Evolutionary conservation across 1,140 invertebrate species (phyloP).

Genomic region (Holotrichia oblita): DNA sequence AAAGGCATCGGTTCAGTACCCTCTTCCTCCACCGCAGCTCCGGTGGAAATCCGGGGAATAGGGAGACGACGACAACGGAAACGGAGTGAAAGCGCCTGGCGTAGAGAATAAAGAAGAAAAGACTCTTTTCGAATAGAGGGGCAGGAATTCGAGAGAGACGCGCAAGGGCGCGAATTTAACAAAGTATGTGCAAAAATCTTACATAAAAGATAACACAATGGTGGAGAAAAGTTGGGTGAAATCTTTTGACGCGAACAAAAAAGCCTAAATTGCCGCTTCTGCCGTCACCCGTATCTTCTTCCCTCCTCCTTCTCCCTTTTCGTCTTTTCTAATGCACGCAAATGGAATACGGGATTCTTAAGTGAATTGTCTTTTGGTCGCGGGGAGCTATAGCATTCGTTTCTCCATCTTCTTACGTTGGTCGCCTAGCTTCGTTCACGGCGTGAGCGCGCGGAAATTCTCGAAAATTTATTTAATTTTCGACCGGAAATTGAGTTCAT

Average conservation of each 20-base stretch:
- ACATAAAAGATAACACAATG: slow-evolving; percentile 33
- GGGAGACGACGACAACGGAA: not conserved
- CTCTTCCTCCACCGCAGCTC: not conserved
- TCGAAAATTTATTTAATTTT: slow-evolving; percentile 36
- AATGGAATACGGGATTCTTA: slow-evolving; percentile 33
- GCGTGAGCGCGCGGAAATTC: not conserved
- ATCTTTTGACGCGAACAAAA: slow-evolving; percentile 32
- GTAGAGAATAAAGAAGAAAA: slow-evolving; percentile 2
- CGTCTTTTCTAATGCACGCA: slow-evolving; percentile 26
- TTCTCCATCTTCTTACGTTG: not conserved
- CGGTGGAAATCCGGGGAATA: not conserved
- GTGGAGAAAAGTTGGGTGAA: slow-evolving; percentile 22
- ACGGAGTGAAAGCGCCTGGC: not conserved
- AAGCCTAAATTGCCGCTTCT: slow-evolving; percentile 25
- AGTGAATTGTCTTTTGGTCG: slow-evolving; percentile 27
- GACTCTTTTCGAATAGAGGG: not conserved
- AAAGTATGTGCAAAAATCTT: slow-evolving; percentile 33
- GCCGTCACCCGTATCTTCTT: not conserved
- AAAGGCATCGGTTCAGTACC: not conserved
- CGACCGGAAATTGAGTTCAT: slow-evolving; percentile 28
- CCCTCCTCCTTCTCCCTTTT: slow-evolving; percentile 14
- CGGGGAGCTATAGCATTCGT: too few relatives aligned
- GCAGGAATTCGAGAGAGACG: not conserved
- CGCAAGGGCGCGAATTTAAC: slow-evolving; percentile 23
- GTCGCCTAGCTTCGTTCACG: not conserved